Base-by-base conservation (phyloP, 2,888 invertebrate genomes). In the Sipha maydis region DNA sequence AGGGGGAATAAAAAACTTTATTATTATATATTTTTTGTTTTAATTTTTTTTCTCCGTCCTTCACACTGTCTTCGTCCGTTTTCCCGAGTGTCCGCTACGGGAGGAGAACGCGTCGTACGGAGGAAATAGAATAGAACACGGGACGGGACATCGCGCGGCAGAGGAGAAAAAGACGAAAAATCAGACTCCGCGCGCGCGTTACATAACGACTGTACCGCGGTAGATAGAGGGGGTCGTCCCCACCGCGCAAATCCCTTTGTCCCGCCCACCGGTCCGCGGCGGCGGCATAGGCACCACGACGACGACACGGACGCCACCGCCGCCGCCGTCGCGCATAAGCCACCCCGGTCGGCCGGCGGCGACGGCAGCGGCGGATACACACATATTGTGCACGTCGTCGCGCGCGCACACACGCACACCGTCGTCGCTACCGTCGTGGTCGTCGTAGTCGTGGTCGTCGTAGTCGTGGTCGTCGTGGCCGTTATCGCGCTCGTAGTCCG, bases 331-430 rank as follows among this genome's bases (percentile, higher is more conserved):
- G 69, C 86, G 67, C 85, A 80, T 67, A 88, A 88, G 88, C 88
- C 88, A 88, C 88, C 88, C 88, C 88, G 88, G 88, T 75, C 79
- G 79, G 71, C 41, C 86, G 80, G 61, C 86, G 71, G 61, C 86
- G 71, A 41, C 86, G 80, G 34, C 34, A 4, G 61, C 86, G 88
- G 67, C 73, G 79, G 86, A 88, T 80, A 75, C 80, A n/a, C 56
- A 80, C 86, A 86, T 86, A 86, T 86, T 86, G 86, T 82, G 88
- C 88, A 88, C 88, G 80, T 88, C 88, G 88, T 85, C 80, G 88
- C 75, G 80, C 80, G 80, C 88, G 80, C 86, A 61, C 73, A 73
- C 86, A 86, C 86, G 79, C 69, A 79, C 78, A 25, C 38, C 78
- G 19, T 34, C n/a, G 48, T 48, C 85, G 41, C 21, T 31, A 21